These are phyloP conservation scores for Synergus laeviventris DNA, from an alignment of 2,888 invertebrate species.

Conservation along the genomic window DNA sequence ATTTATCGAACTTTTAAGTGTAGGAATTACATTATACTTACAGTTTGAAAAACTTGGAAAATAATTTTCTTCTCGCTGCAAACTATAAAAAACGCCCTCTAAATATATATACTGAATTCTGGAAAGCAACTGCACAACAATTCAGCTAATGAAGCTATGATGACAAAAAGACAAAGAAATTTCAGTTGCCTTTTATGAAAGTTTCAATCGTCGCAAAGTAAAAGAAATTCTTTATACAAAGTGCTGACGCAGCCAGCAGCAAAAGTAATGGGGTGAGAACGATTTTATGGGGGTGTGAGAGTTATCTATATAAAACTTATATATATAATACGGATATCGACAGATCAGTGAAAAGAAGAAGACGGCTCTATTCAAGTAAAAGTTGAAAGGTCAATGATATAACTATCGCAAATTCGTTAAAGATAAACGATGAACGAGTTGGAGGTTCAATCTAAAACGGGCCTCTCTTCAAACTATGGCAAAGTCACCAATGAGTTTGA, in stretches of 20 bases:
- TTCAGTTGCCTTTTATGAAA: background rate
- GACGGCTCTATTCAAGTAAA: background rate
- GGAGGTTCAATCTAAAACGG: constrained; percentile 7
- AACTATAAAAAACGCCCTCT: too few species aligned
- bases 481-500: constrained; percentile 34
- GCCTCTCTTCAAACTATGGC: constrained; percentile 22
- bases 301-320: constrained; percentile 5
- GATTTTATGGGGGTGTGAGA: background rate
- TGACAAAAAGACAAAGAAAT: too few species aligned
- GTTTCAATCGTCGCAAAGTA: background rate
- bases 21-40: too few species aligned
- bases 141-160: too few species aligned
- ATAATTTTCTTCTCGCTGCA: too few species aligned
- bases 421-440: constrained; percentile 4
- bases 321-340: constrained; percentile 8
- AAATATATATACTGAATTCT: too few species aligned
- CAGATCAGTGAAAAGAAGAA: constrained; percentile 1
- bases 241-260: background rate
- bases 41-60: too few species aligned
- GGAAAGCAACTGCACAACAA: too few species aligned
- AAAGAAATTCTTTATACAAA: constrained; percentile 1
- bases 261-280: background rate
- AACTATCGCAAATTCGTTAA: constrained; percentile 42
- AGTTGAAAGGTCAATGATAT: constrained; percentile 10
- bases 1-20: too few species aligned